Conservation (phyloP, 1,140 invertebrate species). For the Aphaenogaster ashmeadi region DNA sequence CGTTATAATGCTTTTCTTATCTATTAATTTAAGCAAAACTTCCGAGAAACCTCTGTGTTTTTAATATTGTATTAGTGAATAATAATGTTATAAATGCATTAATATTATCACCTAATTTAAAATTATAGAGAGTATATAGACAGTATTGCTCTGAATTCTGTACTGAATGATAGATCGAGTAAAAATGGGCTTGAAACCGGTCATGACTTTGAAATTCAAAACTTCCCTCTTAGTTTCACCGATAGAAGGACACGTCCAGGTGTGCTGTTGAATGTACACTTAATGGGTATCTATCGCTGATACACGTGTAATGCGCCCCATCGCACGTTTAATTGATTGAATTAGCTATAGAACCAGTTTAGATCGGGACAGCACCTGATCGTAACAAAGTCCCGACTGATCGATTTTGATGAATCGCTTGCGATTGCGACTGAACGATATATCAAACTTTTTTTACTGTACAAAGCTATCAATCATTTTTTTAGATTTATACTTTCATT, state of each 20-base stretch:
- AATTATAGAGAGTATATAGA: neutral
- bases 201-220: conserved; percentile 19
- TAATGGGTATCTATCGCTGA: conserved; percentile 64
- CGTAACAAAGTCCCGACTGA: conserved; percentile 30
- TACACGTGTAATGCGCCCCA: conserved; percentile 56
- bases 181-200: neutral
- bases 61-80: neutral
- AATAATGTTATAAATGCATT: neutral
- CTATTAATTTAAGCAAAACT: neutral
- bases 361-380: conserved; percentile 66
- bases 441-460: conserved; percentile 48
- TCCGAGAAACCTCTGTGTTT: neutral
- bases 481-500: conserved; percentile 19
- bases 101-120: neutral
- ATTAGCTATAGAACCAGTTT: conserved; percentile 55
- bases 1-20: neutral
- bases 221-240: neutral
- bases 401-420: conserved; percentile 63
- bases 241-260: conserved; percentile 44
- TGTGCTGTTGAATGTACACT: conserved; percentile 24
- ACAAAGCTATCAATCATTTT: conserved; percentile 63
- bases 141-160: neutral
- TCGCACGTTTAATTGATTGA: conserved; percentile 64
- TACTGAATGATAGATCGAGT: neutral
- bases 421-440: conserved; percentile 24